These are phyloP conservation scores for Cebidichthys violaceus DNA, from an alignment of 2,113 vertebrate genomes.

Conservation along the genomic window DNA sequence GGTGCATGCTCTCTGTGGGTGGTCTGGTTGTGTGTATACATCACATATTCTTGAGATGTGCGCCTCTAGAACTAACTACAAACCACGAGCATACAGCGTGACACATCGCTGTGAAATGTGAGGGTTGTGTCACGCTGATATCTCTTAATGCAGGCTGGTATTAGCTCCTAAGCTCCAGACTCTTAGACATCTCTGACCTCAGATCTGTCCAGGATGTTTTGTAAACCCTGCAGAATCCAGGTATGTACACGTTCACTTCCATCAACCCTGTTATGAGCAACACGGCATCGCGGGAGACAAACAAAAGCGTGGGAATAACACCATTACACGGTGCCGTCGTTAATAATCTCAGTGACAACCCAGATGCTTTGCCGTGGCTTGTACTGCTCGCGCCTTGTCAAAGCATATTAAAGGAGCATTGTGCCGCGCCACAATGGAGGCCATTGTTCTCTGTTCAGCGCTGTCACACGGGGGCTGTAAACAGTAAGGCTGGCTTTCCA, in stretches of 20 bases:
- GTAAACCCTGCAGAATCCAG: constrained; percentile 35
- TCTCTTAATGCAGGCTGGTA: constrained; percentile 29
- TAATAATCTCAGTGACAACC: constrained; percentile 65
- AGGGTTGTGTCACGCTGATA: neutral
- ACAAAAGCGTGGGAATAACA: constrained; percentile 50
- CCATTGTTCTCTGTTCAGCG: constrained; percentile 56
- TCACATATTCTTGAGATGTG: neutral
- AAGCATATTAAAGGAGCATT: constrained; percentile 69
- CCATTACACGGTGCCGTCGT: constrained; percentile 32
- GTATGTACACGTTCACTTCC: neutral
- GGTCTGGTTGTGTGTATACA: constrained; percentile 37
- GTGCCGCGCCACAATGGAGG: constrained; percentile 49
- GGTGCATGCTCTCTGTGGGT: constrained; percentile 14
- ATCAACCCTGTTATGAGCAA: neutral
- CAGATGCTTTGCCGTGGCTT: constrained; percentile 36
- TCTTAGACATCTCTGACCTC: constrained; percentile 29
- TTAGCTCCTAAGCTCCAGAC: constrained; percentile 41
- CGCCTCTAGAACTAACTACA: constrained; percentile 1
- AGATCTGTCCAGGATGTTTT: constrained; percentile 35
- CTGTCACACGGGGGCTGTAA: constrained; percentile 55
- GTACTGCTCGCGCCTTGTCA: constrained; percentile 56
- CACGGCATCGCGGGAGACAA: neutral
- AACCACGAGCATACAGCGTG: neutral
- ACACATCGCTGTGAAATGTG: neutral
- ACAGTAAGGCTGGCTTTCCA: constrained; percentile 42